Base-by-base conservation (phyloP, 1,140 invertebrate genomes). In the Diorhabda carinulata region DNA sequence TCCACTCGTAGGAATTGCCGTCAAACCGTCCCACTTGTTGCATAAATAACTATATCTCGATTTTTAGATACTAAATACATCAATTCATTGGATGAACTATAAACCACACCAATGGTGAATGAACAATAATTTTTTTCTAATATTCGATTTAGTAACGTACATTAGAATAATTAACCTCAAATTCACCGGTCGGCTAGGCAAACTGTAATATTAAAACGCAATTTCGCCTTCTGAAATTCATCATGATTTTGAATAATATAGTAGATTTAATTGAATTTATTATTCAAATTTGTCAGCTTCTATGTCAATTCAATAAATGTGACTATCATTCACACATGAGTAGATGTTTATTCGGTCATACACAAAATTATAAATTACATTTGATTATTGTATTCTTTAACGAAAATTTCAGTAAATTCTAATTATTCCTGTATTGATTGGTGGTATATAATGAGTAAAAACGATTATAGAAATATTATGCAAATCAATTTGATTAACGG, bases 241-340 rank as follows among this genome's bases (percentile, higher is more conserved):
- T 43, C 43, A 62, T 62, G 42, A 61, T 43, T 61, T 43, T 43
- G 61, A 61, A 59, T 59, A 61, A 43, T 42, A 61, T 61, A n/a
- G 43, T 61, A 4, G 43, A 43, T 43, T 62, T n/a, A 62, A n/a
- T 62, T 4, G 43, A 62, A 62, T 62, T 62, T 44, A 62, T 62
- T 62, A 62, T 62, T 62, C 25, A 62, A 62, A 62, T 62, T 62
- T 62, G 43, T 62, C 61, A 62, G 61, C 61, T 44, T 44, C 6
- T n/a, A 62, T 62, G 61, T 62, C 61, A 62, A 62, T 41, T 62
- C 42, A 62, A 44, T 62, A 62, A 41, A 42, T 62, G 9, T 10
- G 61, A n/a, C 43, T 43, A 62, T 62, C 61, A 62, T 43, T 62
- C 61, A 62, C 43, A 62, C 43, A 43, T 62, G 61, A 62, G 61